Base-by-base conservation (phyloP, 37 sponge, comb jelly and placozoan genomes). In the Oopsacas minuta region DNA sequence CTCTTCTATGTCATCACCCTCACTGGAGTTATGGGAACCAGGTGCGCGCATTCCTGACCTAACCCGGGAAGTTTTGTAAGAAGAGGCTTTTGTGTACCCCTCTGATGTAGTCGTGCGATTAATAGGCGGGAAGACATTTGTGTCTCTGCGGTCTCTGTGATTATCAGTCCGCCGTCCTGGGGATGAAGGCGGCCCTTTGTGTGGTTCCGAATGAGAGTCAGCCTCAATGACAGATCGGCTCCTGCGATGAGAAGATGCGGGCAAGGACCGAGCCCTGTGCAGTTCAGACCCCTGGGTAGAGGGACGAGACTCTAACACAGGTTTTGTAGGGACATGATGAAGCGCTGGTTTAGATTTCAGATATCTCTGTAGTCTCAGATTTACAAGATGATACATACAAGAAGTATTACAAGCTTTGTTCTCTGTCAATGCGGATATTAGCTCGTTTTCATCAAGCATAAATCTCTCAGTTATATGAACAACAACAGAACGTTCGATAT, bases 371-470 rank as follows among this genome's bases (percentile, higher is more conserved):
- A 91, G 88, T 37, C 91, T 38, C 7, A 84, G 75, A 22, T 35
- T 28, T 39, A 94, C 36, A 35, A 94, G 83, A 38, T 86, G 37
- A 52, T 94, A 94, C 3, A 91, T 82, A 52, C 91, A 91, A 1
- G 89, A 36, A 5, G 81, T 35, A 75, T 83, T 46, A 17, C 37
- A 42, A 23, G 86, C 81, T 37, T 53, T 51, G 39, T 82, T 37
- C 32, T 39, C 86, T 23, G 83, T 38, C 12, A 83, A 52, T 12
- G 82, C 49, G 1, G 38, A 39, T 0, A 86, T 39, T 0, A 85
- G 36, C 84, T 86, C 83, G 0, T 25, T 32, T 17, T 39, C 35
- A 37, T 85, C 37, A 0, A 23, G 38, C 87, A 82, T 39, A 37
- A 39, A 46, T 30, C 37, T 81, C 38, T 37, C 37, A 38, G 82